Base-by-base conservation (phyloP, 2,797 vertebrate genomes). In the Glossophaga mutica region DNA sequence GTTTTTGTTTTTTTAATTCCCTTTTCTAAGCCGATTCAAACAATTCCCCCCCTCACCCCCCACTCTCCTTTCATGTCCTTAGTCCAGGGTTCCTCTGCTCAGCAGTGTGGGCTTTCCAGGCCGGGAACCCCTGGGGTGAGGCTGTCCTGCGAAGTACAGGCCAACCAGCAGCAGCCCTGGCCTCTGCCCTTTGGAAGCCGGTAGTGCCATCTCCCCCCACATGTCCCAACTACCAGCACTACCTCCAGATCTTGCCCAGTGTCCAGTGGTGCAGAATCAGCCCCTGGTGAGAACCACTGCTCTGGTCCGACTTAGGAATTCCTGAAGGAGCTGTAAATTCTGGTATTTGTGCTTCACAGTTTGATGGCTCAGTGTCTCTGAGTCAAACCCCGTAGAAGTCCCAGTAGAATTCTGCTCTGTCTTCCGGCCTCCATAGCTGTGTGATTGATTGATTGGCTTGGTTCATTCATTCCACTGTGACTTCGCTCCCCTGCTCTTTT, bases 391-490 rank as follows among this genome's bases (percentile, higher is more conserved):
- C 10, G 16, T 62, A 71, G 52, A 71, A 34, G 39, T 87, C 22
- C 34, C 9, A 9, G n/a, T 91, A 77, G 14, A 81, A 26, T 68
- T 83, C 65, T 62, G n/a, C n/a, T 79, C 37, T 42, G 52, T 29
- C 16, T 12, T 32, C 62, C 32, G 1, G 14, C 44, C 34, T 16
- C 16, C 44, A 5, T 19, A 12, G 68, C 50, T 50, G 15, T 22
- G 6, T 19, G 0, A 7, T 24, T 79, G 11, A 19, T 37, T 9
- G 0, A 6, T 18, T 39, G 1, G 34, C 42, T 39, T 57, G 0
- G 9, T 73, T 71, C 1, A 19, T 87, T 62, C 34, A 32, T 59
- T 74, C 15, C 76, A 0, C 78, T 37, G 12, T 67, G 52, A 78
- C 15, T 48, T 59, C 24, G 14, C 11, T 2, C 14, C 18, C 29